Percentiles rank a stretch among this genome's conserved stretches.
Evolutionary conservation across 2,888 invertebrate genomes (phyloP).

Genomic region (Thera obeliscata): DNA sequence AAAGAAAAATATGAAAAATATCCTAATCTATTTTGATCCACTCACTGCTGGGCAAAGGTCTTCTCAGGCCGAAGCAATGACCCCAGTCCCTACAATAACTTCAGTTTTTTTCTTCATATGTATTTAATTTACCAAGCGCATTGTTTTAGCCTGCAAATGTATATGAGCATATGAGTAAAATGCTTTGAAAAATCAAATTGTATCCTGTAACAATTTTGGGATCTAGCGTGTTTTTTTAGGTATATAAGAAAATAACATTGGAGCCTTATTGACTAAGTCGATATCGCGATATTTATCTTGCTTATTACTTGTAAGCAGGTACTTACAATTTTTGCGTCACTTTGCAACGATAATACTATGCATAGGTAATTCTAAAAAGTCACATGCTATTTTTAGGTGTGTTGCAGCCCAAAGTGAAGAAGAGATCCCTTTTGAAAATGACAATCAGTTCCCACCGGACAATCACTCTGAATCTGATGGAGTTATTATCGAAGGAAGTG

Average conservation of each 20-base stretch:
- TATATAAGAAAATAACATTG: conserved; percentile 31
- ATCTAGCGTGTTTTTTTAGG: neutral
- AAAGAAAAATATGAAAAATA: conserved; percentile 4
- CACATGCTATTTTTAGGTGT: conserved; percentile 58
- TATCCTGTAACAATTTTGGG: neutral
- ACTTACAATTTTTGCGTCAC: conserved; percentile 72
- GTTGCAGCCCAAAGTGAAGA: conserved; percentile 64
- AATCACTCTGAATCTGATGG: conserved; percentile 57
- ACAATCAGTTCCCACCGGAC: conserved; percentile 75
- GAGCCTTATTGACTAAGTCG: conserved; percentile 48
- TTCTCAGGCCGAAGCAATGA: neutral
- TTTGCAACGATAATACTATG: conserved; percentile 63
- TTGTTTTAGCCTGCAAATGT: too few relatives aligned
- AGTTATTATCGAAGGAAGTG: conserved; percentile 62
- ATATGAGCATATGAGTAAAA: too few relatives aligned
- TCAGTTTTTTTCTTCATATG: neutral
- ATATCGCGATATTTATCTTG: conserved; percentile 74
- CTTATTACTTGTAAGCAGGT: conserved; percentile 61
- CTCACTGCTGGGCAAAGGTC: neutral
- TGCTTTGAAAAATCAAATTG: too few relatives aligned
- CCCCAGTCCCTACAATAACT: too few relatives aligned
- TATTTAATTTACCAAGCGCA: too few relatives aligned
- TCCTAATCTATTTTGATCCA: neutral
- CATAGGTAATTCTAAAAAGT: conserved; percentile 52
- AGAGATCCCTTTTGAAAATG: conserved; percentile 71